Evolutionary conservation across 2,888 invertebrate species (phyloP).

Genomic region (Hypolimnas misippus): DNA sequence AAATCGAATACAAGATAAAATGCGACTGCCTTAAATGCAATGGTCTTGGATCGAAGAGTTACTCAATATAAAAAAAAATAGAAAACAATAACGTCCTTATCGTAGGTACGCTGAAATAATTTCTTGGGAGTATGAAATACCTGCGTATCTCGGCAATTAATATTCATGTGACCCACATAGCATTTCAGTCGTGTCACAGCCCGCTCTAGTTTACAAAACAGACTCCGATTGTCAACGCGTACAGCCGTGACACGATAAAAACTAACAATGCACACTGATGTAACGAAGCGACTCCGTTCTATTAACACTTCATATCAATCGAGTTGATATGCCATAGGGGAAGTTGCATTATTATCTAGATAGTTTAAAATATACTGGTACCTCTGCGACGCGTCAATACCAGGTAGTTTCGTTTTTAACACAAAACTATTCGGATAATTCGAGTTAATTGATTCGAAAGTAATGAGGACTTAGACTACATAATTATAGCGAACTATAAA

Average conservation of each 20-base stretch:
- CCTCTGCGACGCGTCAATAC: background rate
- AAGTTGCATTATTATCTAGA: constrained; percentile 13
- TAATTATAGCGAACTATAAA: constrained; percentile 4
- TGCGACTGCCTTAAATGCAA: constrained; percentile 14
- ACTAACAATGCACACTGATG: constrained; percentile 22
- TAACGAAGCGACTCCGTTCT: background rate
- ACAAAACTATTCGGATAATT: constrained; percentile 1
- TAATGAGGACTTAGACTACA: background rate
- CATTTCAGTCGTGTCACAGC: constrained; percentile 35
- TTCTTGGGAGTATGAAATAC: constrained; percentile 18
- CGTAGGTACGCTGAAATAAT: background rate
- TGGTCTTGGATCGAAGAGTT: background rate
- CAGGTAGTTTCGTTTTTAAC: background rate
- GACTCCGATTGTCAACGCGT: constrained; percentile 49
- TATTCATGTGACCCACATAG: constrained; percentile 49
- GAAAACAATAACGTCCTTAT: constrained; percentile 3
- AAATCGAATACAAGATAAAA: background rate
- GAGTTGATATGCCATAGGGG: constrained; percentile 18
- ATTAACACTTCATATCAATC: constrained; percentile 8
- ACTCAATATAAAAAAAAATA: background rate
- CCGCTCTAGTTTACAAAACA: constrained; percentile 51
- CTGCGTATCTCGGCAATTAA: constrained; percentile 34
- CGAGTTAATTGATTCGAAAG: background rate
- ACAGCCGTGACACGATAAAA: constrained; percentile 42
- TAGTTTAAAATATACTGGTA: background rate